A percentile compares a stretch with the other conserved stretches of the same genome.
These are phyloP conservation scores for Danaus melanippus DNA, from an alignment of 1,140 invertebrate species.

Conservation along the genomic window DNA sequence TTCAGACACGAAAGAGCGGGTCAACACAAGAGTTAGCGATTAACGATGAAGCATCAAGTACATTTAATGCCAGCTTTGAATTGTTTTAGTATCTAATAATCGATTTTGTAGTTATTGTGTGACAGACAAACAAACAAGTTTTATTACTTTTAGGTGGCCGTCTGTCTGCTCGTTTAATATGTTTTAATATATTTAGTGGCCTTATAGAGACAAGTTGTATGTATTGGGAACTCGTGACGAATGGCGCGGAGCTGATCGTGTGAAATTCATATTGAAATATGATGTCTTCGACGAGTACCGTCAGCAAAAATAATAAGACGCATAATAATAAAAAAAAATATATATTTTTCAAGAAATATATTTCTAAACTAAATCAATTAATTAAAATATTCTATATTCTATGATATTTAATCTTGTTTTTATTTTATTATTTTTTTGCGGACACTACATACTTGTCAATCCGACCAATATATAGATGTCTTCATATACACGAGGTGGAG, in stretches of 20 bases:
- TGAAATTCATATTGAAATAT: constrained; percentile 68
- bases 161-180: neutral
- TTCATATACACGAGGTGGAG: too few relatives aligned
- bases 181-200: constrained; percentile 27
- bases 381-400: neutral
- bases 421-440: constrained; percentile 9
- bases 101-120: too few relatives aligned
- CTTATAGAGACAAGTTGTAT: constrained; percentile 47
- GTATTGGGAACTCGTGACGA: constrained; percentile 61
- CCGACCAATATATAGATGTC: too few relatives aligned
- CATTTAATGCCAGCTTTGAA: too few relatives aligned
- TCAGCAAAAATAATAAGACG: constrained; percentile 23
- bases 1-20: neutral
- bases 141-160: neutral
- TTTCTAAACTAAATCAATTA: neutral
- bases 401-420: neutral
- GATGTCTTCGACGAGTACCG: constrained; percentile 51
- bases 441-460: constrained; percentile 20
- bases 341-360: neutral
- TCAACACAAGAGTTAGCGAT: too few relatives aligned
- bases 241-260: constrained; percentile 59
- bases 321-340: constrained; percentile 4
- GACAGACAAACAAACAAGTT: too few relatives aligned
- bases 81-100: too few relatives aligned
- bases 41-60: too few relatives aligned